Percentiles rank a stretch among this genome's conserved stretches.
These are phyloP conservation scores for Dendrocincla tyrannina DNA, from an alignment of 2,797 vertebrate species.

Conservation along the genomic window DNA sequence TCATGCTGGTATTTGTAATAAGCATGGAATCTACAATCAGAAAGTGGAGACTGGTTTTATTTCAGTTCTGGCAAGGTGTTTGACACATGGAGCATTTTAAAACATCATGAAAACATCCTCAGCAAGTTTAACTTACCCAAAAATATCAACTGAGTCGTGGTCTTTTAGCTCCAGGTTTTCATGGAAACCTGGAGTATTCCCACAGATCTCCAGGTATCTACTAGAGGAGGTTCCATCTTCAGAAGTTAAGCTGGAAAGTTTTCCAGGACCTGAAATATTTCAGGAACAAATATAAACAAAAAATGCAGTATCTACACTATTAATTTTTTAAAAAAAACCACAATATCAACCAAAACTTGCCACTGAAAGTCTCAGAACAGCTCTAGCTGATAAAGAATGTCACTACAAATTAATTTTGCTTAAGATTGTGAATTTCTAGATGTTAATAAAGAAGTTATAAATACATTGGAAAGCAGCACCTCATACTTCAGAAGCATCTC, in stretches of 20 bases:
- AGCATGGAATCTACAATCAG: not conserved
- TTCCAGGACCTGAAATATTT: constrained; percentile 68
- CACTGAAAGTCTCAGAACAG: not conserved
- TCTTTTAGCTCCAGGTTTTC: not conserved
- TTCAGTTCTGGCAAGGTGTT: not conserved
- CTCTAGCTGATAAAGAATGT: not conserved
- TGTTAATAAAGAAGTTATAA: not conserved
- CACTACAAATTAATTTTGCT: not conserved
- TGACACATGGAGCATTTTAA: not conserved
- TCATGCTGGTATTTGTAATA: not conserved
- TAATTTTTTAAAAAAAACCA: not conserved
- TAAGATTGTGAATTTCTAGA: not conserved
- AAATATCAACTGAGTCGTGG: not conserved
- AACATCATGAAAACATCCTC: not conserved
- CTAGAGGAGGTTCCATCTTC: constrained; percentile 16
- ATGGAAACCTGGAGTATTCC: not conserved
- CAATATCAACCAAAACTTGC: not conserved
- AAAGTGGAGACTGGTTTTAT: not conserved
- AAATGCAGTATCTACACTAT: not conserved
- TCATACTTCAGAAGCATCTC: not conserved
- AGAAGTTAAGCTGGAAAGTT: not conserved
- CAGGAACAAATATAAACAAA: not conserved
- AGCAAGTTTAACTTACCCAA: constrained; percentile 35
- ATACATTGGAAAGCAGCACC: not conserved
- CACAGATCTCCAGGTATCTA: not conserved